phyloP scores from a whole-genome alignment of 2,113 vertebrate species.

The Acrocephalus kingi region DNA sequence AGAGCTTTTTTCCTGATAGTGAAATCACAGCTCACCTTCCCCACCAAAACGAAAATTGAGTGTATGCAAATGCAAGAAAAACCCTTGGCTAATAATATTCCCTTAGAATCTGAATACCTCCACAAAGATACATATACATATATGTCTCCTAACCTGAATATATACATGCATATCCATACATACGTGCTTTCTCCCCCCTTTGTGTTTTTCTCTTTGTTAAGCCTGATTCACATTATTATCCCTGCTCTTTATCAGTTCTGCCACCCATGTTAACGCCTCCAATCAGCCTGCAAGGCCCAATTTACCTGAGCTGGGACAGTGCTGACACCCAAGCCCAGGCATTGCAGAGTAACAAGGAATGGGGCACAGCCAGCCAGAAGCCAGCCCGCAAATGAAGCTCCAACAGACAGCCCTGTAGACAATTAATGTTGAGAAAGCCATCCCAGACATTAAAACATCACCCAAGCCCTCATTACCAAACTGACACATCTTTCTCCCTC shows the following conservation, averaged over 20 bases:
- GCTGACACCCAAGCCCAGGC: not conserved
- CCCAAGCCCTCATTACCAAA: not conserved
- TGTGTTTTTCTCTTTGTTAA: not conserved
- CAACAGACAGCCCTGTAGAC: accelerated
- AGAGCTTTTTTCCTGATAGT: not conserved
- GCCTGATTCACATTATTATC: not conserved
- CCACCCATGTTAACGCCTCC: not conserved
- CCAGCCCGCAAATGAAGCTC: not conserved
- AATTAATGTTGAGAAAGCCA: not conserved
- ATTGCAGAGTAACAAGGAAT: not conserved
- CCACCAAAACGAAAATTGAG: not conserved
- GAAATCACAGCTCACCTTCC: not conserved
- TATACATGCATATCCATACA: not conserved
- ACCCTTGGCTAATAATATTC: not conserved
- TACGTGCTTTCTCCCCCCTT: accelerated
- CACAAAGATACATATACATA: not conserved
- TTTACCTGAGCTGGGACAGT: not conserved
- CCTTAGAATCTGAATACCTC: not conserved
- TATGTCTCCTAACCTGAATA: not conserved
- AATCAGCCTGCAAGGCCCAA: not conserved
- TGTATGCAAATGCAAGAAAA: not conserved
- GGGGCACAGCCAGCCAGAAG: not conserved
- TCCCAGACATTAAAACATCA: not conserved
- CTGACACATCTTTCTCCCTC: not conserved
- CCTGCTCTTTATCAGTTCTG: not conserved